phyloP scores from a whole-genome alignment of 2,797 vertebrate genomes.

The Chelonia mydas region DNA sequence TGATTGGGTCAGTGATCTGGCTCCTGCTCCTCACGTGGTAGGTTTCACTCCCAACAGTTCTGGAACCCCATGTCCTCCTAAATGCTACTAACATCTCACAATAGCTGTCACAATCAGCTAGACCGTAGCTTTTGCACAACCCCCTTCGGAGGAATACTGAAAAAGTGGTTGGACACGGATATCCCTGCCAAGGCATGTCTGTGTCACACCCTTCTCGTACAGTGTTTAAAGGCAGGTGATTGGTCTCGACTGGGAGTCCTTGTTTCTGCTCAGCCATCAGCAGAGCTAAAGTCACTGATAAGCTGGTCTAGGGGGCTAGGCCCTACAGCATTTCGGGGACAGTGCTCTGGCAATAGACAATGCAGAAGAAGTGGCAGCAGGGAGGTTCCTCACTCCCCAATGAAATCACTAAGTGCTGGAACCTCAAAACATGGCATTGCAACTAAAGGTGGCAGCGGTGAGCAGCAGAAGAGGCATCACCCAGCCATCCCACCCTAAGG shows the following conservation, averaged over 20 bases:
- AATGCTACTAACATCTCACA: background rate
- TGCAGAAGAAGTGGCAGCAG: background rate
- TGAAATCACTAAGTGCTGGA: background rate
- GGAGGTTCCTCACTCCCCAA: background rate
- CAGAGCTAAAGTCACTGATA: background rate
- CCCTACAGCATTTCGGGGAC: no score
- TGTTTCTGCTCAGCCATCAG: background rate
- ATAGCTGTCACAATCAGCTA: background rate
- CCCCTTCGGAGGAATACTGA: no score
- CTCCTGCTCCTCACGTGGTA: no score
- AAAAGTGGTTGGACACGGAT: background rate
- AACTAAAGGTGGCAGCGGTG: no score
- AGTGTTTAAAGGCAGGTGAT: background rate
- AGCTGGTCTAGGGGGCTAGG: background rate
- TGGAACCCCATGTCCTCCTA: no score
- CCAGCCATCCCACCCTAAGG: no score
- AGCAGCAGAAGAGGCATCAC: no score
- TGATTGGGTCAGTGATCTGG: no score
- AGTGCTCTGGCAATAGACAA: background rate
- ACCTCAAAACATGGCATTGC: no score
- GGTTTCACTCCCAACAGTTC: no score
- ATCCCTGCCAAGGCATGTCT: background rate
- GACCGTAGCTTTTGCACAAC: background rate
- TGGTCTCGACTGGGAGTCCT: background rate
- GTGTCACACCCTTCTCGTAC: no score